These are phyloP conservation scores for Nymphicus hollandicus DNA, from an alignment of 2,113 vertebrate genomes.

Conservation along the genomic window DNA sequence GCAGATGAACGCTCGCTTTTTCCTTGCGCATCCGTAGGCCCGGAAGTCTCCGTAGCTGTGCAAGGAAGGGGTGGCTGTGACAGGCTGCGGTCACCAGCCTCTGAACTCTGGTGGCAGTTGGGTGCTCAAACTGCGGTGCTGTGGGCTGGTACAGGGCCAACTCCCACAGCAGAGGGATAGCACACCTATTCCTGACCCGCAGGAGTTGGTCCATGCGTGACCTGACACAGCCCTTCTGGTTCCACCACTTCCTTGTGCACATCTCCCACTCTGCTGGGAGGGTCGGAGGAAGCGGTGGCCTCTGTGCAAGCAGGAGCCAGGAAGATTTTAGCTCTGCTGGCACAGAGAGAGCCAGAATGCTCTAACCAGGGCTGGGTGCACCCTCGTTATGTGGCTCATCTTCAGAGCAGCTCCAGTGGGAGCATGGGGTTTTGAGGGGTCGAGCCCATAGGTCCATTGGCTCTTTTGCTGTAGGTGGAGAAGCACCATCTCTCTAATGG, in stretches of 20 bases:
- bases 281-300: background rate
- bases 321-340: background rate
- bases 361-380: background rate
- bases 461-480: background rate
- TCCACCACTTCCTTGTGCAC: background rate
- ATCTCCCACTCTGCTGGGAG: background rate
- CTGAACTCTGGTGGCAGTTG: background rate
- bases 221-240: background rate
- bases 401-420: background rate
- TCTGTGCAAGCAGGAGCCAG: rapidly evolving
- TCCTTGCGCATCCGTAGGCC: slow-evolving; percentile 57
- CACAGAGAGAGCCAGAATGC: background rate
- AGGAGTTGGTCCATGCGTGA: rapidly evolving
- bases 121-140: background rate
- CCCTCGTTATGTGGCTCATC: background rate
- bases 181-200: background rate
- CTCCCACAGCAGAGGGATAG: background rate
- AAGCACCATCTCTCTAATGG: rapidly evolving
- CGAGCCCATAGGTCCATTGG: background rate
- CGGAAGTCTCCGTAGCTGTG: slow-evolving; percentile 77
- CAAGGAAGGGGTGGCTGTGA: background rate
- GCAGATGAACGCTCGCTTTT: slow-evolving; percentile 72
- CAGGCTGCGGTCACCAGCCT: background rate
- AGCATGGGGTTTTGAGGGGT: background rate
- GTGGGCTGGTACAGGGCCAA: background rate